Evolutionary conservation across 2,797 vertebrate genomes (phyloP), one percentile per base, ranked within the genome.

Genomic region (Peromyscus nudipes): DNA sequence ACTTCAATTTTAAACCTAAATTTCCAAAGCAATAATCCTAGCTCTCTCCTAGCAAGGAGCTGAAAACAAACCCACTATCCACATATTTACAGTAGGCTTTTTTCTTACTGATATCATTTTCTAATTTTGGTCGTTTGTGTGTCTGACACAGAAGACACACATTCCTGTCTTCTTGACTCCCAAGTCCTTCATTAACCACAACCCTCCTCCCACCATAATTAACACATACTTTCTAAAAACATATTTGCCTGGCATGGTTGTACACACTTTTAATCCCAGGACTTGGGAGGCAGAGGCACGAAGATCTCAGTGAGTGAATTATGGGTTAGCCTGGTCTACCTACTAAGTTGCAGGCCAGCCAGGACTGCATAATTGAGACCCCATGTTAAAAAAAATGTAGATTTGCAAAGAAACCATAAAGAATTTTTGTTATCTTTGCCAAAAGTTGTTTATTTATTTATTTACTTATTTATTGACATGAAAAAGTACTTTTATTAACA

Each of bases 1-100:
- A 57, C 52, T 79, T 89, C 77, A 89, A 67, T 91, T 97, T 88
- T 34, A 25, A 96, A 89, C 43, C 71, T 81, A 67, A 91, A 77
- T 94, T 96, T 96, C 77, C 73, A 89, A 93, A 94, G 81, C 49
- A 92, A 96, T 94, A 88, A 86, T 40, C 67, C 75, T 0, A 86
- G 37, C 67, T 95, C 21, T 92, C 57, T 79, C 19, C n/a, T 55
- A 19, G 31, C 29, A 25, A 79, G 37, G 75, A 9, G 57, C 5
- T 92, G 71, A 80, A 29, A 96, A 90, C 29, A 91, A 91, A 86
- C 3, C 2, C 23, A 52, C 14, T n/a, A 46, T 76, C 64, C 57
- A 93, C 52, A 76, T 65, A 83, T 90, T 94, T 65, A 65, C 88
- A 93, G n/a, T 6, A 88, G 67, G 13, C 91, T 83, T 77, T 49